Percentiles rank a stretch among this genome's conserved stretches.
phyloP scores from a whole-genome alignment of 1,140 invertebrate species.

The Drosophila setifemur region DNA sequence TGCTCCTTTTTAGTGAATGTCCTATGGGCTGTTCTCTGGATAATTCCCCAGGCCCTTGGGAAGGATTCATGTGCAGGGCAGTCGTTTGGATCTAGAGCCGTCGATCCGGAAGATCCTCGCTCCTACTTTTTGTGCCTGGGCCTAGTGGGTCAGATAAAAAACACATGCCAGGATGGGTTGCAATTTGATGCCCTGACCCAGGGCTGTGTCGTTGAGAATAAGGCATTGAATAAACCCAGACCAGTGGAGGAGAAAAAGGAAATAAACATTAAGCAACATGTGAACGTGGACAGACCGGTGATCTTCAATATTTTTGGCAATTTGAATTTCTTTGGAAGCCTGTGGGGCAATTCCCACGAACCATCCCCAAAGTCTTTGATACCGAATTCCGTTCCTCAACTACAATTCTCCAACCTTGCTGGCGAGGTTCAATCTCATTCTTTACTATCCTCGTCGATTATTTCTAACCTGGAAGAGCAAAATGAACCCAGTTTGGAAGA shows the following conservation, averaged over 20 bases:
- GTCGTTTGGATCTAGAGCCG: conserved; percentile 52
- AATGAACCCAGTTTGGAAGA: background rate
- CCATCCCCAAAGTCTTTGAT: background rate
- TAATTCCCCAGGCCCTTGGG: conserved; percentile 47
- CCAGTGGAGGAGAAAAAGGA: conserved; percentile 4
- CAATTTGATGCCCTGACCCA: conserved; percentile 24
- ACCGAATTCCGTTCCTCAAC: background rate
- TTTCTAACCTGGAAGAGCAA: background rate
- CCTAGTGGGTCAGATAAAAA: conserved; percentile 36
- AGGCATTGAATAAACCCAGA: background rate
- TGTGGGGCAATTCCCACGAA: conserved; percentile 25
- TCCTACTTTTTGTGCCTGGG: conserved; percentile 56
- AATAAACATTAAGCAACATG: conserved; percentile 32
- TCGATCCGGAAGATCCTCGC: conserved; percentile 34
- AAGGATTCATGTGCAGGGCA: conserved; percentile 42
- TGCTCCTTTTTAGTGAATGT: conserved; percentile 23
- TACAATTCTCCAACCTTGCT: background rate
- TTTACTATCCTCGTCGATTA: background rate
- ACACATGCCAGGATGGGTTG: conserved; percentile 29
- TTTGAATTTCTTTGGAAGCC: conserved; percentile 38
- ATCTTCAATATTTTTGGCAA: conserved; percentile 61
- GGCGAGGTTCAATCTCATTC: background rate
- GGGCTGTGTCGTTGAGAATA: conserved; percentile 16
- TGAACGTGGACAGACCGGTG: conserved; percentile 38
- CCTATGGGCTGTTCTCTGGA: conserved; percentile 60